Base-by-base conservation (phyloP, 2,888 invertebrate genomes). In the Xylota segnis region DNA sequence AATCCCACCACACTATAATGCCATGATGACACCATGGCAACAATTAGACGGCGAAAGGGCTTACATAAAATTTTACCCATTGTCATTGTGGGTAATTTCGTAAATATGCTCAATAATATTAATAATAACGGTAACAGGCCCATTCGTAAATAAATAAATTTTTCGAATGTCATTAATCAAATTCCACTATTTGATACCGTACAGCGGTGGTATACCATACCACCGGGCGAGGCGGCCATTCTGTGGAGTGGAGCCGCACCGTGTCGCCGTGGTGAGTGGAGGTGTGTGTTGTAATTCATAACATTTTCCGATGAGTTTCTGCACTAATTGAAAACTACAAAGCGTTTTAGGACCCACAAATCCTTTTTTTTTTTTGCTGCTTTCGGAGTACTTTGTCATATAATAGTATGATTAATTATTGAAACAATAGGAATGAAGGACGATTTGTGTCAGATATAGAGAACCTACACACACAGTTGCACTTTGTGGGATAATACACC, bases 321-420 rank as follows among this genome's bases (percentile, higher is more conserved):
- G 47, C n/a, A 82, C 65, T 83, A 77, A 66, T 77, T 56, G 76
- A 59, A 77, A 83, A 77, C 66, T 83, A 72, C 83, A 77, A 83
- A 77, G 58, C 66, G 72, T 77, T 83, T 83, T 77, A 77, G 77
- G 34, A 59, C 23, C 54, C 37, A 18, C 65, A 71, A 82, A 76
- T 65, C 54, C 37, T 65, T 76, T 65, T 71, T 59, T 54, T 43
- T 65, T 12, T 9, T 34, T n/a, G n/a, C n/a, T n/a, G n/a, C n/a
- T 18, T 34, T 9, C 3, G 10, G 10, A 0, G 40, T 45, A 71
- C 65, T 52, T 52, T 50, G 34, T 83, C 65, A 71, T 50, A 58
- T 9, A 43, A 50, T 37, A 61, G 54, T 77, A 54, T 82, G 76
- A 76, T 70, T 83, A 66, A 83, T 83, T 66, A 72, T 77, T 65